phyloP scores from a whole-genome alignment of 2,113 vertebrate genomes.

The Edolisoma coerulescens region DNA sequence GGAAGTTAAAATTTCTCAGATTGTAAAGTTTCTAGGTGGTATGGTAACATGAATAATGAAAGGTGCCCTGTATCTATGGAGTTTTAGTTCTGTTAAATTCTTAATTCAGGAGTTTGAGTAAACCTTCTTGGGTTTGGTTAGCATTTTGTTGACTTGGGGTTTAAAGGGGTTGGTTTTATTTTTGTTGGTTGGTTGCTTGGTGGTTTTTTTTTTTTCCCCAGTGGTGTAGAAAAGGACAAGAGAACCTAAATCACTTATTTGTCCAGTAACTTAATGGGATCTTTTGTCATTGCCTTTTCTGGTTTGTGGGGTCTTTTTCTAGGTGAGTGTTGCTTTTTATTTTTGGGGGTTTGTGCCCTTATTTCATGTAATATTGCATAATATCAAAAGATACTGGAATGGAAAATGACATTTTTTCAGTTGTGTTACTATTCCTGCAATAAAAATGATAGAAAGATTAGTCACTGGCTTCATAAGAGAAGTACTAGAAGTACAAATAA shows the following conservation, averaged over 20 bases:
- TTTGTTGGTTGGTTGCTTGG: neutral
- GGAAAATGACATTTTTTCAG: neutral
- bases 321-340: neutral
- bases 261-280: neutral
- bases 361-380: neutral
- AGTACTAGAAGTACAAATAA: neutral
- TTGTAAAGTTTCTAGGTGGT: neutral
- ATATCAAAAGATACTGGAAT: neutral
- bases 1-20: neutral
- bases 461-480: neutral
- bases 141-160: neutral
- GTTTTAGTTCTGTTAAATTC: neutral
- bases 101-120: neutral
- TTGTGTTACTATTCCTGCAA: neutral
- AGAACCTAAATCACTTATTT: neutral
- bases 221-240: neutral
- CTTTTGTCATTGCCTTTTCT: neutral
- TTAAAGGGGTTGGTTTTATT: neutral
- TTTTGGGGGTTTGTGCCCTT: neutral
- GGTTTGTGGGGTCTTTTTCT: neutral
- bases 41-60: neutral
- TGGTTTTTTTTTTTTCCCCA: fast-evolving
- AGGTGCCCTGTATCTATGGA: neutral
- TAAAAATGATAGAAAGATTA: neutral
- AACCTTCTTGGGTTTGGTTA: neutral